Base-by-base conservation (phyloP, 2,113 vertebrate genomes). In the Gallinago media region DNA sequence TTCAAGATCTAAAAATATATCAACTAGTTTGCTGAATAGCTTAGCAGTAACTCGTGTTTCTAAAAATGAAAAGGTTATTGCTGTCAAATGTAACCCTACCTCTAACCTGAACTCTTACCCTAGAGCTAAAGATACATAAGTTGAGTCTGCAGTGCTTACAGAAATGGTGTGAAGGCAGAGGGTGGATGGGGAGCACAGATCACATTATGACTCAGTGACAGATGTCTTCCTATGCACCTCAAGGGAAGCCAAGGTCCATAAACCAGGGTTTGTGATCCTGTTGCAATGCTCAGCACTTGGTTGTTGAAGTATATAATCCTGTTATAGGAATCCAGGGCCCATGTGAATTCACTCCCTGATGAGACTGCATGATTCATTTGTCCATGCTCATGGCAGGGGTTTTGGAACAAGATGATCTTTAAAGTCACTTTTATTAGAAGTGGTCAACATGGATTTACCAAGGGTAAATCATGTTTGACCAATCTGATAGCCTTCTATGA, bases 281-380 rank as follows among this genome's bases (percentile, higher is more conserved):
- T 26, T 81, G 25, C 22, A 73, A 25, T 65, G 19, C 9, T 56
- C n/a, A 65, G 42, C 9, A 13, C 16, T 40, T 56, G 11, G 11
- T 4, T 31, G 12, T 16, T 59, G 32, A 31, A 80, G 38, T 20
- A 38, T 46, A 62, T 52, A 74, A 83, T 3, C 8, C 31, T 55
- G 19, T 31, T 36, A 14, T 2, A 72, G 8, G 11, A 80, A 68
- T 29, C 23, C 2, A 6, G n/a, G 7, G 5, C 20, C 8, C 17
- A 29, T 65, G 5, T 49, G 63, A 80, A 87, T 55, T 66, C 17
- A 34, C 3, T 61, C 46, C 4, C 20, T 1, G 2, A 18, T 32
- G 15, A 65, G 18, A 72, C 4, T 1, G 1, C n/a, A 26, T 0
- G 1, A 38, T 54, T 66, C 2, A 40, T 46, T n/a, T 58, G 32